Conservation (phyloP, 1,140 invertebrate species). For the Gerris buenoi region DNA sequence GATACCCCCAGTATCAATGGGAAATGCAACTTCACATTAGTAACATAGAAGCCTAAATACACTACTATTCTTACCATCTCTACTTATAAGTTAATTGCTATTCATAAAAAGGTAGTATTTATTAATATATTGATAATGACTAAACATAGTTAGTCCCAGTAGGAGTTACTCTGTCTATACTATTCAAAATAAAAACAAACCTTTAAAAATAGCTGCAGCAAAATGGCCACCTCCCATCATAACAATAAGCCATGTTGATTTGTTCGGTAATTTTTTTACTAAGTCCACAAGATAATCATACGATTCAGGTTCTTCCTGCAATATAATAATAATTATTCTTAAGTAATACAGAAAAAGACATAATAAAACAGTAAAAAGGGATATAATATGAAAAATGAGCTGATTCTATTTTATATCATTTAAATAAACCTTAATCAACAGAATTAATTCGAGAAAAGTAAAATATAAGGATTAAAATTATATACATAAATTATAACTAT, state of each 20-base stretch:
- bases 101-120: not conserved
- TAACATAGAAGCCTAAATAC: no score
- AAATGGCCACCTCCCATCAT: constrained; percentile 78
- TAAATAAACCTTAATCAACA: not conserved
- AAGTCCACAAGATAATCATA: constrained; percentile 31
- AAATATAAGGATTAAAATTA: not conserved
- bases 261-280: constrained; percentile 28
- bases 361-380: not conserved
- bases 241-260: constrained; percentile 49
- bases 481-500: not conserved
- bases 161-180: not conserved
- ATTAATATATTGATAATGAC: not conserved
- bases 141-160: not conserved
- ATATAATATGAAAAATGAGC: not conserved
- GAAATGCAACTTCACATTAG: no score
- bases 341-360: not conserved
- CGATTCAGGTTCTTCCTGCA: constrained; percentile 17
- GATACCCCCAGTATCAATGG: no score
- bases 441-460: not conserved
- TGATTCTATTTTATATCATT: not conserved
- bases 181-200: constrained; percentile 27
- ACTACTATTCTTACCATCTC: no score
- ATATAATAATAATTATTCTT: constrained; percentile 5
- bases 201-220: constrained; percentile 65
- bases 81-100: no score